Conservation (phyloP, 2,888 invertebrate species). For the Emmelina monodactyla region DNA sequence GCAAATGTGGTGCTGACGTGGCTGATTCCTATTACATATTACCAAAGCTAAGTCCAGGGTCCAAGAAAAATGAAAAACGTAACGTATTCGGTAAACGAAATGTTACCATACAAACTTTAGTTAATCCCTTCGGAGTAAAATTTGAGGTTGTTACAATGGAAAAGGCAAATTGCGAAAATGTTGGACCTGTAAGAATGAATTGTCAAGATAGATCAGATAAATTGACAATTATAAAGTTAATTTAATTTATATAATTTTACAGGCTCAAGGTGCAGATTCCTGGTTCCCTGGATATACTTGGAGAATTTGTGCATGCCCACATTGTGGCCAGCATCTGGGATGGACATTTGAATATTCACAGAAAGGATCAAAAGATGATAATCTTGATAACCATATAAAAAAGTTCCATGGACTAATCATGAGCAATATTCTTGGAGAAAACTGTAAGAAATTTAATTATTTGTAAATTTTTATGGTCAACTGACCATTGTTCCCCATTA, state of each 20-base stretch:
- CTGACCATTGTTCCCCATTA: no score
- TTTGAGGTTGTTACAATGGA: constrained; percentile 61
- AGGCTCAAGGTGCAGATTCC: constrained; percentile 65
- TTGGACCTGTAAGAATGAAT: constrained; percentile 45
- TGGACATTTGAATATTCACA: constrained; percentile 65
- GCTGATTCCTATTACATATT: constrained; percentile 61
- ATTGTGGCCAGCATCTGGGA: constrained; percentile 68
- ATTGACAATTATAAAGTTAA: no score
- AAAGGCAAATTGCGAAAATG: constrained; percentile 61
- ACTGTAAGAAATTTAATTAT: no score
- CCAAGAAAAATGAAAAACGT: constrained; percentile 47
- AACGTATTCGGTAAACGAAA: constrained; percentile 61
- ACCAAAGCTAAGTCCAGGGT: constrained; percentile 57
- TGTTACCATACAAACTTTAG: constrained; percentile 62
- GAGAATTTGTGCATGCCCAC: constrained; percentile 68
- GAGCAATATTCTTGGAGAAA: constrained; percentile 52
- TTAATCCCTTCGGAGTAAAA: constrained; percentile 61
- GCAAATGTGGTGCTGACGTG: constrained; percentile 67
- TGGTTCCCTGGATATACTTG: constrained; percentile 74
- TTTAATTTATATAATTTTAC: constrained; percentile 15
- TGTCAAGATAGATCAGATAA: no score
- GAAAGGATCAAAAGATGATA: constrained; percentile 18
- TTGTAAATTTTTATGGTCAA: no score
- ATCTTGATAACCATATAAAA: constrained; percentile 23
- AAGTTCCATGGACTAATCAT: constrained; percentile 55